These are phyloP conservation scores for Pogona vitticeps DNA, from an alignment of 2,113 vertebrate species.

Conservation along the genomic window DNA sequence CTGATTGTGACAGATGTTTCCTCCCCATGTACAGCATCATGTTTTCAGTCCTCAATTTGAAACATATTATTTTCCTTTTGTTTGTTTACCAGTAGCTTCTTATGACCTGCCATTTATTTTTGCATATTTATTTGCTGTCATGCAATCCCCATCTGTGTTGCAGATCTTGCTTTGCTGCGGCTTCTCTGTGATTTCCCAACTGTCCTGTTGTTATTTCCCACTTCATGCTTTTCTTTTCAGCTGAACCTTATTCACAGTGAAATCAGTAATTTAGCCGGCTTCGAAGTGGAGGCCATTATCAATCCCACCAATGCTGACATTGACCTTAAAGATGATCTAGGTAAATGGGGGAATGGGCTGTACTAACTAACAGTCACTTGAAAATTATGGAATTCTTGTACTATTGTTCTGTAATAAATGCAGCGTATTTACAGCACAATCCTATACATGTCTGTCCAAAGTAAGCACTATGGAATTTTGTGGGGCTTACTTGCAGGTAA, in stretches of 20 bases:
- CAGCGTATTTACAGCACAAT: slow-evolving; percentile 53
- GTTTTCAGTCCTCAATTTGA: slow-evolving; percentile 73
- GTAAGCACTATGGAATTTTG: background rate
- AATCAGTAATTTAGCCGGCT: slow-evolving; percentile 99
- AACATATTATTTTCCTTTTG: slow-evolving; percentile 29
- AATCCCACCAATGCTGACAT: slow-evolving; percentile 99
- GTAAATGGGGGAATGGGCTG: slow-evolving; percentile 87
- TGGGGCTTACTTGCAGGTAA: background rate
- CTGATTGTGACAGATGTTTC: background rate
- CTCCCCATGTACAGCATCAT: slow-evolving; percentile 20
- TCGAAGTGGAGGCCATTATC: slow-evolving; percentile 99
- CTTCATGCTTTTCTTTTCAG: slow-evolving; percentile 91
- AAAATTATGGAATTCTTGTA: slow-evolving; percentile 83
- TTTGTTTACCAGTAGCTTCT: slow-evolving; percentile 37
- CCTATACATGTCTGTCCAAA: background rate
- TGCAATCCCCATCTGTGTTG: slow-evolving; percentile 74
- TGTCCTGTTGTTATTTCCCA: slow-evolving; percentile 83
- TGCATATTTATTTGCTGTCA: slow-evolving; percentile 73
- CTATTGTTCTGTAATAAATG: slow-evolving; percentile 63
- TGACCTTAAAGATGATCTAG: slow-evolving; percentile 99
- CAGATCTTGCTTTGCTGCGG: slow-evolving; percentile 78
- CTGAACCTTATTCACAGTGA: slow-evolving; percentile 99
- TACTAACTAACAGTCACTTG: slow-evolving; percentile 80
- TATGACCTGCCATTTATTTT: slow-evolving; percentile 70
- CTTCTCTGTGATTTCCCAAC: slow-evolving; percentile 80